Evolutionary conservation across 1,140 invertebrate species (phyloP).

Genomic region (silkworm (Bombyx mori)): ASM3026992v2 NC_085135.1:10287501-10288000

Average conservation of each 20-base stretch:
- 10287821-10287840: conserved; percentile 14
- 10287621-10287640: conserved; percentile 4
- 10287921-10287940: conserved; percentile 10
- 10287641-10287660: conserved; percentile 1
- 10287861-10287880: conserved; percentile 18
- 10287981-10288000: conserved; percentile 2
- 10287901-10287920: conserved; percentile 19
- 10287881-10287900: conserved; percentile 18
- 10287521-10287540: no score
- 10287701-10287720: background rate
- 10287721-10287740: conserved; percentile 2
- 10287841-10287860: conserved; percentile 10
- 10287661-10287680: background rate
- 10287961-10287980: background rate
- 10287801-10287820: conserved; percentile 17
- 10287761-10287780: background rate
- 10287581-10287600: no score
- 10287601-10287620: no score
- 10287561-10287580: no score
- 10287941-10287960: background rate
- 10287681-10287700: background rate
- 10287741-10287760: conserved; percentile 3
- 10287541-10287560: no score
- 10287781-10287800: conserved; percentile 1
- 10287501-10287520: no score